phyloP scores from a whole-genome alignment of 2,888 invertebrate species.

The Didymodactylos carnosus region DNA sequence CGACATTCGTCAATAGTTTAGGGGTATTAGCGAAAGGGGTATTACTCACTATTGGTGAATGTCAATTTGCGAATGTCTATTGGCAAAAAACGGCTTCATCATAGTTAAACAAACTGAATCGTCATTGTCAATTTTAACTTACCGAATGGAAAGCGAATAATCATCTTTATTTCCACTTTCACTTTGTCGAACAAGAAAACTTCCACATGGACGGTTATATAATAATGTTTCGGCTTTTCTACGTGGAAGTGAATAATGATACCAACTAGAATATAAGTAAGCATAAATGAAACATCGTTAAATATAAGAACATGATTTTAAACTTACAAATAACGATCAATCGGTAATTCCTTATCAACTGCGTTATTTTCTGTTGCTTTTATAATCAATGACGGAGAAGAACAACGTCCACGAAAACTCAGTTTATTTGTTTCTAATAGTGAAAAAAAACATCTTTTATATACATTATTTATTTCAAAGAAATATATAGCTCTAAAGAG shows the following conservation, averaged over 20 bases:
- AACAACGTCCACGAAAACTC: too few species aligned
- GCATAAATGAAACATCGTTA: not conserved
- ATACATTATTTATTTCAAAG: too few species aligned
- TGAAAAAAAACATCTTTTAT: too few species aligned
- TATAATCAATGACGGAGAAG: too few species aligned
- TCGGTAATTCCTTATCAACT: not conserved
- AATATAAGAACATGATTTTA: not conserved
- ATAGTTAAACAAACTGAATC: not conserved
- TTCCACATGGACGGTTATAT: slow-evolving; percentile 28
- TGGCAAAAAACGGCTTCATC: too few species aligned
- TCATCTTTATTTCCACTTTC: slow-evolving; percentile 14
- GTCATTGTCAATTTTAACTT: not conserved
- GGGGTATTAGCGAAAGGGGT: too few species aligned
- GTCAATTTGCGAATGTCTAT: too few species aligned
- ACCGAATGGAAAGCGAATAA: slow-evolving; percentile 12
- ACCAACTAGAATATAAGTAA: slow-evolving; percentile 4
- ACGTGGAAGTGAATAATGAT: slow-evolving; percentile 10
- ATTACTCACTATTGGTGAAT: too few species aligned
- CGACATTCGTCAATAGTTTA: too few species aligned
- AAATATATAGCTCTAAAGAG: too few species aligned
- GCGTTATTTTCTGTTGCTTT: too few species aligned
- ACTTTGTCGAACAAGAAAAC: slow-evolving; percentile 43
- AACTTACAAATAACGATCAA: not conserved
- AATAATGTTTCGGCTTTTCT: slow-evolving; percentile 11
- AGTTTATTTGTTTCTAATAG: too few species aligned